Conservation (phyloP, 2,113 vertebrate species). For the Paedocypris sp. region DNA sequence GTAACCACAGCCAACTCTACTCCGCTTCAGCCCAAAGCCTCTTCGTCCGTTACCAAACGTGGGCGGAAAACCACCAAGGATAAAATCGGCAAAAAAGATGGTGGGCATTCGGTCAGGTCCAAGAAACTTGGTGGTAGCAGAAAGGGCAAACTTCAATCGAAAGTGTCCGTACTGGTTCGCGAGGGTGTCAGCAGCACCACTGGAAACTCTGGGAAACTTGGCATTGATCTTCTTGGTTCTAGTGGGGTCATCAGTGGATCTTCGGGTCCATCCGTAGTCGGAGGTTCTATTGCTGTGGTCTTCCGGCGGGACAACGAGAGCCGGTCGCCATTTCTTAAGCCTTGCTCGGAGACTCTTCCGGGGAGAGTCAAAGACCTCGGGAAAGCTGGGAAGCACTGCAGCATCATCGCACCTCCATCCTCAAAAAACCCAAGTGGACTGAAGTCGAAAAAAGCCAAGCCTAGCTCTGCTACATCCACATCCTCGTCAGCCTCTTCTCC, state of each 20-base stretch:
- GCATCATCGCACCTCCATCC: conserved; percentile 37
- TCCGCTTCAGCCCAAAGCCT: conserved; percentile 27
- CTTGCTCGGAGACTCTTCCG: conserved; percentile 54
- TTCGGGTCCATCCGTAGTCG: conserved; percentile 56
- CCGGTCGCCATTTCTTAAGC: conserved; percentile 80
- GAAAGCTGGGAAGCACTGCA: conserved; percentile 45
- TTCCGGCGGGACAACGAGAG: conserved; percentile 86
- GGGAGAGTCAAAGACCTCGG: conserved; percentile 49
- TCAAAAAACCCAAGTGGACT: conserved; percentile 34
- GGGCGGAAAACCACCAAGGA: conserved; percentile 52
- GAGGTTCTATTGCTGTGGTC: conserved; percentile 79
- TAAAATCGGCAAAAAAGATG: conserved; percentile 55
- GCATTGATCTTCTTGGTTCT: conserved; percentile 54
- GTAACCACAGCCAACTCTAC: conserved; percentile 27
- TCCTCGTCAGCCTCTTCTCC: conserved; percentile 66
- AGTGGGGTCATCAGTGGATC: conserved; percentile 43
- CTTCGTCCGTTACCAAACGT: conserved; percentile 42
- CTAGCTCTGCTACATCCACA: conserved; percentile 64
- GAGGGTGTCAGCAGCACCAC: conserved; percentile 88
- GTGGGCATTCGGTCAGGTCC: conserved; percentile 47
- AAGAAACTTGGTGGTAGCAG: conserved; percentile 54
- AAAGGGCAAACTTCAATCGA: conserved; percentile 84
- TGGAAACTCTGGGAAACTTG: conserved; percentile 54
- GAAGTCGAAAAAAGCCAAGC: conserved; percentile 62
- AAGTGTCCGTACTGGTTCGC: conserved; percentile 80